These are phyloP conservation scores for Menidia menidia DNA, from an alignment of 2,797 vertebrate species.

Conservation along the genomic window DNA sequence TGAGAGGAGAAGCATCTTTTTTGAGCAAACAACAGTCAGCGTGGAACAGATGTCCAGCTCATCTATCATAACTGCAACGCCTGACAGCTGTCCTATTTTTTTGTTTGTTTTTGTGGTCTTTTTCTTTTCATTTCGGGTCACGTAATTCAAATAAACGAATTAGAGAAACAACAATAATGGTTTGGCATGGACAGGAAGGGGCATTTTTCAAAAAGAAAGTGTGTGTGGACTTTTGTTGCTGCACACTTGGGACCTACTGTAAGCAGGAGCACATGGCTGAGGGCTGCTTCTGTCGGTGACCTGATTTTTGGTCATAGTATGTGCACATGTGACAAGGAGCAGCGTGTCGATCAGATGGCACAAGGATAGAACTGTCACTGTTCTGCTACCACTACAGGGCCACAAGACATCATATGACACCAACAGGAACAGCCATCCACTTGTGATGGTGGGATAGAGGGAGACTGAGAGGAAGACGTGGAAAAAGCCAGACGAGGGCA, in stretches of 20 bases:
- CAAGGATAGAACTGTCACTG: constrained; percentile 95
- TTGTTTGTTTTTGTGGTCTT: constrained; percentile 3
- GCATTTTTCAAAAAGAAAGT: constrained; percentile 21
- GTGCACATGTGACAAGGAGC: constrained; percentile 86
- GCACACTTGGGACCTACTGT: constrained; percentile 31
- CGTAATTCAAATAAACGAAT: constrained; percentile 32
- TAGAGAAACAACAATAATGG: constrained; percentile 19
- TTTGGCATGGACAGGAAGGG: constrained; percentile 28
- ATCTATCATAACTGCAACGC: constrained; percentile 55
- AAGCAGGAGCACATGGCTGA: constrained; percentile 69
- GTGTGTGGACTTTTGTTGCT: constrained; percentile 48
- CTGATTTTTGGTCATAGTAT: constrained; percentile 55
- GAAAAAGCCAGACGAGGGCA: constrained; percentile 61
- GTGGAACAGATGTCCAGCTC: constrained; percentile 38
- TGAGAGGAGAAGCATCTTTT: constrained; percentile 45
- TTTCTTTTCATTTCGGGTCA: not conserved
- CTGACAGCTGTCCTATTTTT: constrained; percentile 37
- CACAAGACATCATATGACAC: constrained; percentile 92
- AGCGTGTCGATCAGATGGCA: constrained; percentile 80
- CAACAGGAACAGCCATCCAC: constrained; percentile 84
- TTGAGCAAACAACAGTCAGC: constrained; percentile 45
- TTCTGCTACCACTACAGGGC: constrained; percentile 88
- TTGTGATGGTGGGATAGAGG: constrained; percentile 69
- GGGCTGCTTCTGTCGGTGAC: constrained; percentile 64
- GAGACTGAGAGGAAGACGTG: constrained; percentile 32